Base-by-base conservation (phyloP, 1,140 invertebrate genomes). In the Cotesia chilonis region DNA sequence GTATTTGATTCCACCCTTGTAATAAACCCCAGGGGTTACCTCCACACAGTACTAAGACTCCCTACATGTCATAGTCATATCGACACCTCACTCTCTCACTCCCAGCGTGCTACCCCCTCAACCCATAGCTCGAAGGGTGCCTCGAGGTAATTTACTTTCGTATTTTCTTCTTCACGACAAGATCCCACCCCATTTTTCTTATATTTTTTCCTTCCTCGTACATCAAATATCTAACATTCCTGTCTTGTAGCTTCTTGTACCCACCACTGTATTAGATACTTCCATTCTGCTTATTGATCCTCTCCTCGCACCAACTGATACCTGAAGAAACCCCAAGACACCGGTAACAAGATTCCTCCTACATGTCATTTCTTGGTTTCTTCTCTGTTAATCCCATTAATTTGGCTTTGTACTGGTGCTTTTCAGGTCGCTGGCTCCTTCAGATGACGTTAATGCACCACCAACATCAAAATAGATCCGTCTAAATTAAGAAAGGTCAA, bases 1-100 rank as follows among this genome's bases (percentile, higher is more conserved):
- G 84, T 87, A 87, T 85, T 87, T 87, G 86, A 87, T 87, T 87
- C 83, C 82, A 84, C 84, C 85, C 84, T 83, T 86, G 85, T 87
- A 86, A 86, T 87, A 87, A 87, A 87, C 84, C 83, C 84, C 82
- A 81, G 81, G 82, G 82, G 83, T 81, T 80, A 76, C 75, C 76
- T 76, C 75, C 54, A 68, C 76, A 76, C 70, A 72, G 69, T 52
- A 63, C 63, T 75, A 73, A 71, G 72, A 76, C 78, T 78, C 79
- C 80, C 82, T 82, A 85, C 84, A 85, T 85, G 85, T 87, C 84
- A 86, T 86, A 86, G 85, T 87, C 84, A 86, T 86, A 86, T 87
- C 85, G 85, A 86, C 85, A 87, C 85, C 85, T 86, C 82, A 76
- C 78, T 78, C 81, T 17, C 20, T 59, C 20, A 5, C 12, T 59